Evolutionary conservation across 1,140 invertebrate species (phyloP).

Genomic region (Philotrypesis tridentata): DNA sequence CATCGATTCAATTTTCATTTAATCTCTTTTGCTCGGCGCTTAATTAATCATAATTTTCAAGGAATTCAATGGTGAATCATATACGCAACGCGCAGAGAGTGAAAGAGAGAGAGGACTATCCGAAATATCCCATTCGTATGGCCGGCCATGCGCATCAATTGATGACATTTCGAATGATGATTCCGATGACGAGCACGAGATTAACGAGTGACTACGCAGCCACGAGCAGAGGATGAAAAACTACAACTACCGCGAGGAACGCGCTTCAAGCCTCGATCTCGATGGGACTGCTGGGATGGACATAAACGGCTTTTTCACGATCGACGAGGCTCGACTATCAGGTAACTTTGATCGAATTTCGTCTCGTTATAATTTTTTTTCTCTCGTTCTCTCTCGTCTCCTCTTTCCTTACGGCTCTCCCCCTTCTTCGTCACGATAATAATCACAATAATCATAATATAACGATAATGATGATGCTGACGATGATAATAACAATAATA

Average conservation of each 20-base stretch:
- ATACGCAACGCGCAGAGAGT: not conserved
- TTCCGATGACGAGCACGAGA: conserved; percentile 4
- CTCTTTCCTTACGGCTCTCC: not conserved
- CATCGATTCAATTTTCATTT: not conserved
- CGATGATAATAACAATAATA: too few relatives aligned
- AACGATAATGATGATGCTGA: too few relatives aligned
- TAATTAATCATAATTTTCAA: conserved; percentile 10
- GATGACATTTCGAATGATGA: conserved; percentile 50
- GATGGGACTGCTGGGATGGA: conserved; percentile 51
- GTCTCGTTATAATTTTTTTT: not conserved
- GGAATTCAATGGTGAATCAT: not conserved
- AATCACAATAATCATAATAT: too few relatives aligned
- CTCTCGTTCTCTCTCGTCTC: not conserved
- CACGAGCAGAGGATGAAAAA: not conserved
- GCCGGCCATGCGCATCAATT: conserved; percentile 15
- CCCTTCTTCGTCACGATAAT: not conserved
- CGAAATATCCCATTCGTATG: not conserved
- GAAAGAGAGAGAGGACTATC: not conserved
- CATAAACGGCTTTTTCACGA: conserved; percentile 50
- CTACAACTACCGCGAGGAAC: conserved; percentile 43
- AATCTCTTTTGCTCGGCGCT: not conserved
- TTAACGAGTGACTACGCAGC: not conserved
- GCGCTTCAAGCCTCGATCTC: conserved; percentile 10
- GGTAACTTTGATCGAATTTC: conserved; percentile 43
- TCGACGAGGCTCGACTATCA: conserved; percentile 51